Conservation (phyloP, 1,140 invertebrate genomes). For the Thaumatotibia leucotreta region DNA sequence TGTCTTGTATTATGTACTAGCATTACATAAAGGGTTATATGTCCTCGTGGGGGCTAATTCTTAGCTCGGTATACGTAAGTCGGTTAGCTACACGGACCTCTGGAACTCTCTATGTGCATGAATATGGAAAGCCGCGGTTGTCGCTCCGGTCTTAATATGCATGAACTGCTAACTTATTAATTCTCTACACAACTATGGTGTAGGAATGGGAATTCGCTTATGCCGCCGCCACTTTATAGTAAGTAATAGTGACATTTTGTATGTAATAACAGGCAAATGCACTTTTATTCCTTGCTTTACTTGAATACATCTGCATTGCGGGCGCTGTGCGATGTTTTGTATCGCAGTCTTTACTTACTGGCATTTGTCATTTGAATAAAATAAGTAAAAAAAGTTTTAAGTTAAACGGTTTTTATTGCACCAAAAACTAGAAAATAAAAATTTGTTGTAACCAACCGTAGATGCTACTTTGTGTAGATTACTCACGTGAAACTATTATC, state of each 20-base stretch:
- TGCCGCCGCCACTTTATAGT: constrained; percentile 16
- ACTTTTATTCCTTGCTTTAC: constrained; percentile 9
- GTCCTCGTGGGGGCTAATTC: neutral
- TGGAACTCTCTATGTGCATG: constrained; percentile 26
- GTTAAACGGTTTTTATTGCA: too few species aligned
- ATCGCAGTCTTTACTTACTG: neutral
- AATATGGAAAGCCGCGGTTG: constrained; percentile 45
- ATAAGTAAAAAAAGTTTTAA: too few species aligned
- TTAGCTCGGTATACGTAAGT: constrained; percentile 4
- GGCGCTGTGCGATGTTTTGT: neutral
- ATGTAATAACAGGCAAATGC: constrained; percentile 3
- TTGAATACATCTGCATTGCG: constrained; percentile 3
- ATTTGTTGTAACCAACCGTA: too few species aligned
- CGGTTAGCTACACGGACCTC: constrained; percentile 6
- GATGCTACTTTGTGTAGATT: too few species aligned
- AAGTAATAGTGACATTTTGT: neutral
- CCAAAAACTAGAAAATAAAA: too few species aligned
- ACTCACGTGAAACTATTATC: too few species aligned
- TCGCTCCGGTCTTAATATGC: constrained; percentile 45
- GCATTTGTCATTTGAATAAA: constrained; percentile 3
- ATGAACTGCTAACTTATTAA: constrained; percentile 57
- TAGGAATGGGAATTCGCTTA: constrained; percentile 35
- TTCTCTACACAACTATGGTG: constrained; percentile 45
- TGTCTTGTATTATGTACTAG: neutral
- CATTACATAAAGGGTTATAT: neutral